Evolutionary conservation across 2,888 invertebrate species (phyloP), one percentile per base, ranked within the genome.

Genomic region (Eristalis intricaria): DNA sequence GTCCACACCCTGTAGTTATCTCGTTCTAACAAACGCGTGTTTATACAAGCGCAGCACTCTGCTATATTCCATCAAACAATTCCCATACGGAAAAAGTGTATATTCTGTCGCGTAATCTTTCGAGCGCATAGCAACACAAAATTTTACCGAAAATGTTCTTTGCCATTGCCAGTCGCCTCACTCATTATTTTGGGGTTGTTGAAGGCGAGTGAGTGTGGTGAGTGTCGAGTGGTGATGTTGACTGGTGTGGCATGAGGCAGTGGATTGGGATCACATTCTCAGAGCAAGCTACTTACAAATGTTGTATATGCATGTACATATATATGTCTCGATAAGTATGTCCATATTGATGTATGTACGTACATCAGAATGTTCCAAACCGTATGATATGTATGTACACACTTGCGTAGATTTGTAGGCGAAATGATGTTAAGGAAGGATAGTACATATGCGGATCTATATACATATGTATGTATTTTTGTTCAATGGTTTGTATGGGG

Each of bases 111-210:
- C 71, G 85, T 85, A 82, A 85, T 82, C 85, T 85, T 77, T 77
- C 64, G 85, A 82, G 85, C 85, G 77, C 85, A 85, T 85, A 85
- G 85, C 85, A 85, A 85, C 85, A 85, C 85, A 73, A 81, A 82
- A 74, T 66, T 85, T 78, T 74, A 77, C 73, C 77, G 58, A 85
- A 81, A 81, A 82, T 78, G 69, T 82, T 74, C 73, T 77, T 85
- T 56, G 69, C 68, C 74, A 74, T 63, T 60, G 66, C 60, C 69
- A 69, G 68, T 68, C 80, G 75, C 68, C 66, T 50, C 64, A 80
- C 70, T 77, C 76, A 65, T 85, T 73, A 77, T 73, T 84, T 85
- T 50, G 60, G 68, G 77, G 76, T 74, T 85, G 85, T 63, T 29
- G 26, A 64, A 69, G 71, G 71, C 43, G 40, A 43, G 19, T 19